These are phyloP conservation scores for Anolis apletophallus DNA, from an alignment of 2,797 vertebrate genomes.

Conservation along the genomic window DNA sequence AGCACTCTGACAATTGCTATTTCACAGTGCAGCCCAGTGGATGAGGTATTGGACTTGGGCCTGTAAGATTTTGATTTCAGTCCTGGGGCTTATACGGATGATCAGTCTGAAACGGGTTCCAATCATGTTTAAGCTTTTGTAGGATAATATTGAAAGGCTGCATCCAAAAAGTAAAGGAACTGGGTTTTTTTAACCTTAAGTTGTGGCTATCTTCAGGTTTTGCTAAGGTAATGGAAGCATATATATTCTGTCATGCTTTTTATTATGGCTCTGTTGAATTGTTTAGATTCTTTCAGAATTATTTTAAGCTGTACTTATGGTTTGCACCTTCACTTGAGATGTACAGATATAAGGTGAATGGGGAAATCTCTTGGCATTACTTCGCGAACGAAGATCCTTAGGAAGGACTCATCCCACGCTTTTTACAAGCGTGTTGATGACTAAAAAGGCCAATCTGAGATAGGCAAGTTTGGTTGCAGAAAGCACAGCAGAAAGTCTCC, in stretches of 20 bases:
- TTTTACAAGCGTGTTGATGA: no score
- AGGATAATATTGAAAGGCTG: not conserved
- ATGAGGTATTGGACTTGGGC: conserved; percentile 16
- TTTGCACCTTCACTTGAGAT: not conserved
- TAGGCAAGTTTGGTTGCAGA: no score
- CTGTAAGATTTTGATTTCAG: conserved; percentile 21
- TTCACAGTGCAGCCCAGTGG: not conserved
- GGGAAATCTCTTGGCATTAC: no score
- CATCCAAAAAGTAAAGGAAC: not conserved
- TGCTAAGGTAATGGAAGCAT: not conserved
- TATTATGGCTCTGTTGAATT: not conserved
- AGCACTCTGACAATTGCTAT: conserved; percentile 14
- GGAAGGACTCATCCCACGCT: no score
- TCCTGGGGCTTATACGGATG: not conserved
- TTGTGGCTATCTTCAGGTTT: conserved; percentile 2
- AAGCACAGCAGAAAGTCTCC: no score
- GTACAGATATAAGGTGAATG: not conserved
- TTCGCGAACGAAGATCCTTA: no score
- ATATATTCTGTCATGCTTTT: not conserved
- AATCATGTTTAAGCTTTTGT: conserved; percentile 7
- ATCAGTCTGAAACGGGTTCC: conserved; percentile 16
- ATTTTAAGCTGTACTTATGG: not conserved
- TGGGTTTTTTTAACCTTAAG: not conserved
- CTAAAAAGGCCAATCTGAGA: no score
- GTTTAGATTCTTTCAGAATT: not conserved